Conservation (phyloP, 2,888 invertebrate species). For the Scaeva pyrastri region DNA sequence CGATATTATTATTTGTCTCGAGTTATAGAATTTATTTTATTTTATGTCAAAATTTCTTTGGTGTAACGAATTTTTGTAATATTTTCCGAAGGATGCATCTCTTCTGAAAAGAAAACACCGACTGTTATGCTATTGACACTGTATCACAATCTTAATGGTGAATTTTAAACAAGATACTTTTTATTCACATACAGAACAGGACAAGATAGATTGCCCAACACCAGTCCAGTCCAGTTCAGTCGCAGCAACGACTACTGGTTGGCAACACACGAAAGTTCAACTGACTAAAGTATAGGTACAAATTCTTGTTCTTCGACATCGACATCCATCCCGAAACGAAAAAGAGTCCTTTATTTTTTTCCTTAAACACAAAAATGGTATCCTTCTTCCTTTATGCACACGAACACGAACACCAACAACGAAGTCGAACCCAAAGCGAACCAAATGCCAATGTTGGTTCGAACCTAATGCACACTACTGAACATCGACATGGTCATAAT, state of each 20-base stretch:
- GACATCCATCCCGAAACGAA: conserved; percentile 6
- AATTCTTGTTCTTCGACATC: conserved; percentile 39
- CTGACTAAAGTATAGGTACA: conserved; percentile 50
- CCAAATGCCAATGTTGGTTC: conserved; percentile 51
- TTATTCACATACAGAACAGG: neutral
- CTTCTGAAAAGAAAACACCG: conserved; percentile 44
- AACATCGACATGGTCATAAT: neutral
- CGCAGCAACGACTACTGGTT: conserved; percentile 6
- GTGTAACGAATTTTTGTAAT: neutral
- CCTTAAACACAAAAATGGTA: conserved; percentile 13
- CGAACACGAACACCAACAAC: neutral
- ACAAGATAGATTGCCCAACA: neutral
- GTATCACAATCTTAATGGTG: conserved; percentile 17
- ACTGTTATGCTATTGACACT: conserved; percentile 38
- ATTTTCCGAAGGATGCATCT: conserved; percentile 54
- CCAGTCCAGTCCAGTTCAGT: too few species aligned
- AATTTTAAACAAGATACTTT: neutral
- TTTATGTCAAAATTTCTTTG: neutral
- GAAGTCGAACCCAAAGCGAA: conserved; percentile 25
- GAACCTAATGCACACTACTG: conserved; percentile 58
- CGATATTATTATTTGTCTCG: neutral
- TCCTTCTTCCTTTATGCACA: conserved; percentile 22
- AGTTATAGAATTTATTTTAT: neutral
- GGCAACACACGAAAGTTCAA: conserved; percentile 49
- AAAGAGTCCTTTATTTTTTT: conserved; percentile 45